Evolutionary conservation across 2,113 vertebrate species (phyloP).

Genomic region (human): DNA sequence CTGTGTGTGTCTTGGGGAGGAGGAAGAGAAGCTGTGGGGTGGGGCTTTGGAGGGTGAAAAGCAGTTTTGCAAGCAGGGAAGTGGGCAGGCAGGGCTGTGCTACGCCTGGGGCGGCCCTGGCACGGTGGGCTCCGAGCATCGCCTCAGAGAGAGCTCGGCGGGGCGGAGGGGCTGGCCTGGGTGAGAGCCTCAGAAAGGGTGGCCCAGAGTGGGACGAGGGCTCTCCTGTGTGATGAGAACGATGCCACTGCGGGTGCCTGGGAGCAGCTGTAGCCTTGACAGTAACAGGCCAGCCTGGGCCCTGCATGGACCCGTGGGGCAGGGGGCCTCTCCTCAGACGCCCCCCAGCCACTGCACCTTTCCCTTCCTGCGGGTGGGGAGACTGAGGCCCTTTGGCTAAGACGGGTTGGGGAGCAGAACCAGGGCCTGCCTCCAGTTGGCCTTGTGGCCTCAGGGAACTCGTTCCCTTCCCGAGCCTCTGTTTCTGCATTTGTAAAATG

Average conservation of each 20-base stretch:
- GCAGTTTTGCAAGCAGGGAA: neutral
- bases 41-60: neutral
- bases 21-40: neutral
- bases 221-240: neutral
- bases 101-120: too few species aligned
- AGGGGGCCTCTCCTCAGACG: neutral
- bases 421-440: neutral
- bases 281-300: neutral
- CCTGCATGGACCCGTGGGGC: neutral
- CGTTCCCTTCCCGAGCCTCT: neutral
- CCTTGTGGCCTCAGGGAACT: neutral
- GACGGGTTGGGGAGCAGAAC: neutral
- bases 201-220: neutral
- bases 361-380: neutral
- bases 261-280: neutral
- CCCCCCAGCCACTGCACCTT: neutral
- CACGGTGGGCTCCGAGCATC: neutral
- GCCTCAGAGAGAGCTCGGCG: too few species aligned
- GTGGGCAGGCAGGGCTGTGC: neutral
- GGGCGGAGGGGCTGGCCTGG: neutral
- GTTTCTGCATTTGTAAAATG: neutral
- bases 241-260: neutral
- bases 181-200: neutral
- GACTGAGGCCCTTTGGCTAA: neutral
- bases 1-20: neutral